Base-by-base conservation (phyloP, 1,140 invertebrate species). In the Tetraneura akinire region DNA sequence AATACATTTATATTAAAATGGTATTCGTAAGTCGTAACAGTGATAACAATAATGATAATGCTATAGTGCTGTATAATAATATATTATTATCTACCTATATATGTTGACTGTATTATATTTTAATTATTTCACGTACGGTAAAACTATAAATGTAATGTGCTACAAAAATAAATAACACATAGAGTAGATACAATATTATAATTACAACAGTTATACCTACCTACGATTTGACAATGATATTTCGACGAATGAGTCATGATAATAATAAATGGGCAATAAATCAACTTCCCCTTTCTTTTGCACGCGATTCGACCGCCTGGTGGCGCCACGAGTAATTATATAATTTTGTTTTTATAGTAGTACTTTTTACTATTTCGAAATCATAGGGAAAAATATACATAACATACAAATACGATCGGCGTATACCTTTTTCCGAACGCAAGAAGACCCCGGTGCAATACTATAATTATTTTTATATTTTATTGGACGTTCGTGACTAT, bases 401-500 rank as follows among this genome's bases (percentile, higher is more conserved):
- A 16, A 57, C 23, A 57, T 29, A 23, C 16, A 45, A 21, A 60
- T 45, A 29, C n/a, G 32, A 26, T 45, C 73, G 55, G 37, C 45
- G 13, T 14, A 10, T 26, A 74, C 29, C n/a, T 42, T 37, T 45
- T 10, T 37, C 3, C 8, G 6, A 57, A 14, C 16, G 9, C 21
- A 9, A 57, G 74, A 78, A 60, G 37, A 62, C 55, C 74, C 55
- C 55, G 21, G 23, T 42, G 37, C 8, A 37, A 37, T 37, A 37
- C 32, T 37, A 32, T 78, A 62, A 78, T 78, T 62, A 78, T 78
- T 47, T 78, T 78, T 78, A 78, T 78, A 62, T 78, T 78, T 78
- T 78, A 78, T 78, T 78, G 74, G 42, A 62, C 74, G 21, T 78
- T 78, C 74, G 74, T 60, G 74, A 62, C 74, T 14, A 37, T 37